These are phyloP conservation scores for Drosophila lacicola DNA, from an alignment of 2,888 invertebrate species.

Conservation along the genomic window DNA sequence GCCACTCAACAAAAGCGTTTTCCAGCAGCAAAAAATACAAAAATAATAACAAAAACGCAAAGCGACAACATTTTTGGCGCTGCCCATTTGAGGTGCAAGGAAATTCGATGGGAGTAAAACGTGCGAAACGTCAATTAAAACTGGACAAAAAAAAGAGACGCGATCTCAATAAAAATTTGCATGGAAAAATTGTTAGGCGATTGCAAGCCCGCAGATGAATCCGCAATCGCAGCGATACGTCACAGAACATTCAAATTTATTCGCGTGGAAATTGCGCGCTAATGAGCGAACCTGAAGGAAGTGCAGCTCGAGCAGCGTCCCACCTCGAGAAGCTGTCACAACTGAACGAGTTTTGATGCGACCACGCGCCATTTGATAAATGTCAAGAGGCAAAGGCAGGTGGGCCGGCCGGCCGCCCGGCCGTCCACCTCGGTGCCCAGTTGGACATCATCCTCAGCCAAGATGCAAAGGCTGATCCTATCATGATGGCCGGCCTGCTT, in stretches of 20 bases:
- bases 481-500: slow-evolving; percentile 6
- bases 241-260: slow-evolving; percentile 80
- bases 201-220: slow-evolving; percentile 54
- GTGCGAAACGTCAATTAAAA: slow-evolving; percentile 76
- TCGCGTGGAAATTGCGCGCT: slow-evolving; percentile 79
- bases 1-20: slow-evolving; percentile 35
- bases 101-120: slow-evolving; percentile 70
- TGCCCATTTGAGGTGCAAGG: slow-evolving; percentile 56
- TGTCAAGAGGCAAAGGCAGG: slow-evolving; percentile 48
- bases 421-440: not conserved
- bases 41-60: slow-evolving; percentile 18
- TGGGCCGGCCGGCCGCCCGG: slow-evolving; percentile 24
- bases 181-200: slow-evolving; percentile 54
- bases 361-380: slow-evolving; percentile 74
- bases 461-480: slow-evolving; percentile 35
- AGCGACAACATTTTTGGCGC: slow-evolving; percentile 16
- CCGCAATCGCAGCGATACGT: slow-evolving; percentile 66
- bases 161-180: slow-evolving; percentile 7
- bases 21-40: slow-evolving; percentile 2
- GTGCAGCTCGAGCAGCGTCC: slow-evolving; percentile 7
- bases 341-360: slow-evolving; percentile 61
- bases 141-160: slow-evolving; percentile 23
- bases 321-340: slow-evolving; percentile 21
- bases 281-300: slow-evolving; percentile 58
- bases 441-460: slow-evolving; percentile 13